A percentile compares a stretch with the other conserved stretches of the same genome.
These are phyloP conservation scores for Argyra leucocephala DNA, from an alignment of 2,888 invertebrate genomes.

Conservation along the genomic window DNA sequence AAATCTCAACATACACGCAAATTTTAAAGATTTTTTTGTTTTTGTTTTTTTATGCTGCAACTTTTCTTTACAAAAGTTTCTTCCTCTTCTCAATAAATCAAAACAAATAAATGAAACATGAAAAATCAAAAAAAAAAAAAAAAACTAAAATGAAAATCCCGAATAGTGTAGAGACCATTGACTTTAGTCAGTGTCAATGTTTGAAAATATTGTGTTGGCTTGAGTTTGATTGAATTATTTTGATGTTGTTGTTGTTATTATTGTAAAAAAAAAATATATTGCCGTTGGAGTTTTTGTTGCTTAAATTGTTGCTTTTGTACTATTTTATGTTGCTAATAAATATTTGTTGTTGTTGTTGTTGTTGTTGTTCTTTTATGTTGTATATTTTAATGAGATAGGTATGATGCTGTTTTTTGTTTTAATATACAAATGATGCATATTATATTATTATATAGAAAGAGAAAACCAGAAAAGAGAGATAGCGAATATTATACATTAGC, in stretches of 20 bases:
- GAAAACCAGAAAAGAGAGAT: no score
- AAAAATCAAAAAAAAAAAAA: background rate
- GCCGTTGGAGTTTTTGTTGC: background rate
- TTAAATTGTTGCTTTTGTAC: background rate
- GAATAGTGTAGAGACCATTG: background rate
- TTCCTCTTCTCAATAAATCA: conserved; percentile 1
- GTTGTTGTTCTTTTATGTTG: no score
- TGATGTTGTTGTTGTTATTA: background rate
- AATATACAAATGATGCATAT: no score
- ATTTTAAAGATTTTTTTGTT: background rate
- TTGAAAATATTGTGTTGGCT: background rate
- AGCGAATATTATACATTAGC: no score
- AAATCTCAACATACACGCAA: background rate
- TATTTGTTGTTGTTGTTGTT: no score
- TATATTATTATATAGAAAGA: no score
- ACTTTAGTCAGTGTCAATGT: conserved; percentile 3
- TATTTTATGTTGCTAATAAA: background rate
- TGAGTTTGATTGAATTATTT: background rate
- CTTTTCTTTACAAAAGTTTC: background rate
- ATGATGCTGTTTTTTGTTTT: no score
- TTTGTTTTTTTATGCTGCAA: background rate
- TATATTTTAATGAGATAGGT: no score
- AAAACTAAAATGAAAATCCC: background rate
- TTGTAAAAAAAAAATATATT: no score
- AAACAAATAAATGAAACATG: background rate